Percentiles rank a stretch among this genome's conserved stretches.
Conservation (phyloP, 2,113 vertebrate genomes). For the Orientallactaga bullata region DNA sequence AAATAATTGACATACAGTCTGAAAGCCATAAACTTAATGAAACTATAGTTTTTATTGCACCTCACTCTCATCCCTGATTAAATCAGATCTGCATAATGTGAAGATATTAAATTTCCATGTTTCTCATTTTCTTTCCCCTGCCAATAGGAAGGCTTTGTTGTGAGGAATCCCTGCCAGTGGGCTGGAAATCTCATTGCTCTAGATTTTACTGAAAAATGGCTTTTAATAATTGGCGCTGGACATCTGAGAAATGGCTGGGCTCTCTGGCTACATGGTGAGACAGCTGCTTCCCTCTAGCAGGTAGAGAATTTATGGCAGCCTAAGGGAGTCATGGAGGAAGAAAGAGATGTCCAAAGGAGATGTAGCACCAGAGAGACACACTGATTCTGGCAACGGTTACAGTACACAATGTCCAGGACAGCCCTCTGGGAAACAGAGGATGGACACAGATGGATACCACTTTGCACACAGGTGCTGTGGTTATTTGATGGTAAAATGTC, state of each 20-base stretch:
- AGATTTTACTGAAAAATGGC: constrained; percentile 76
- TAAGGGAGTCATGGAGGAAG: not conserved
- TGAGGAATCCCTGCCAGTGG: constrained; percentile 67
- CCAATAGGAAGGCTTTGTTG: constrained; percentile 75
- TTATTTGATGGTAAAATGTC: no score
- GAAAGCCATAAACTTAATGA: constrained; percentile 91
- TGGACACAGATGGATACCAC: no score
- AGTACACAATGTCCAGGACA: not conserved
- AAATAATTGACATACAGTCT: constrained; percentile 84
- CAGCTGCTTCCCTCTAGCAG: constrained; percentile 2
- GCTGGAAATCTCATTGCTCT: constrained; percentile 57
- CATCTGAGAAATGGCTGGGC: constrained; percentile 29
- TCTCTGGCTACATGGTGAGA: not conserved
- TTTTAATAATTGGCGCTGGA: constrained; percentile 74
- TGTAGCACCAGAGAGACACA: not conserved
- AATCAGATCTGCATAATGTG: constrained; percentile 90
- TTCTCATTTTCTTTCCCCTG: constrained; percentile 85
- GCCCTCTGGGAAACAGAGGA: not conserved
- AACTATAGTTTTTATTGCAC: constrained; percentile 89
- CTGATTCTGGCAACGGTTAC: not conserved
- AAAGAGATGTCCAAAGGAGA: not conserved
- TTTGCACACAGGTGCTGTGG: no score
- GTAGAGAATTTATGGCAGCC: not conserved
- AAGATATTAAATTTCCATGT: constrained; percentile 90
- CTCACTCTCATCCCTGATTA: constrained; percentile 89